phyloP scores from a whole-genome alignment of 1,140 invertebrate genomes.

The Sitobion miscanthi region DNA sequence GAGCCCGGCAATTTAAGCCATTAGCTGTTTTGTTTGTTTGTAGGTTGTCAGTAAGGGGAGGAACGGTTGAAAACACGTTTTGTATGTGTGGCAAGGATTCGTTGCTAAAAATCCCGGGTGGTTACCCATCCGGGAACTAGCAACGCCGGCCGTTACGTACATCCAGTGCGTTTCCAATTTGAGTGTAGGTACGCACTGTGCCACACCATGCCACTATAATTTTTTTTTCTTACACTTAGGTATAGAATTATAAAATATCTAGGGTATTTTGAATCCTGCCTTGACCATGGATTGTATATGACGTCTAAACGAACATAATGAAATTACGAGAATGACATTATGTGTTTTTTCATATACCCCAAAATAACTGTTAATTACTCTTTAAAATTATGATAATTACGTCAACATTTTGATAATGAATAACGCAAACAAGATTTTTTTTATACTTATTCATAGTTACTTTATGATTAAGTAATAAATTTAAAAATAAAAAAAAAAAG shows the following conservation, averaged over 20 bases:
- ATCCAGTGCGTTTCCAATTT: too few relatives aligned
- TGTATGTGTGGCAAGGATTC: too few relatives aligned
- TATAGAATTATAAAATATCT: neutral
- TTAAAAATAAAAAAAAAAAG: neutral
- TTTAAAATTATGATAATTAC: constrained; percentile 36
- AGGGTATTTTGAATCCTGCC: neutral
- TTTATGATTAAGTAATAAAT: constrained; percentile 8
- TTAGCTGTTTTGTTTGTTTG: too few relatives aligned
- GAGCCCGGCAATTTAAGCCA: too few relatives aligned
- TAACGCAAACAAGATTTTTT: neutral
- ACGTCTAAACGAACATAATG: neutral
- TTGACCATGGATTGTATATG: neutral
- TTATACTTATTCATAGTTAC: neutral
- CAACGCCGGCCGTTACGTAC: too few relatives aligned
- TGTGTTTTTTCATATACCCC: neutral
- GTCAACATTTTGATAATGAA: constrained; percentile 14
- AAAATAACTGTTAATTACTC: constrained; percentile 37
- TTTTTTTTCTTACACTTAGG: too few relatives aligned
- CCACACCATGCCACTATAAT: too few relatives aligned
- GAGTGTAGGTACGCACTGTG: too few relatives aligned
- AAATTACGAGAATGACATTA: neutral
- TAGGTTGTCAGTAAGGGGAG: too few relatives aligned
- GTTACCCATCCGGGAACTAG: too few relatives aligned
- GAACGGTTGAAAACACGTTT: too few relatives aligned
- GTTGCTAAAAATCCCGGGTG: too few relatives aligned